These are phyloP conservation scores for Lordiphosa stackelbergi DNA, from an alignment of 1,140 invertebrate genomes.

Conservation along the genomic window DNA sequence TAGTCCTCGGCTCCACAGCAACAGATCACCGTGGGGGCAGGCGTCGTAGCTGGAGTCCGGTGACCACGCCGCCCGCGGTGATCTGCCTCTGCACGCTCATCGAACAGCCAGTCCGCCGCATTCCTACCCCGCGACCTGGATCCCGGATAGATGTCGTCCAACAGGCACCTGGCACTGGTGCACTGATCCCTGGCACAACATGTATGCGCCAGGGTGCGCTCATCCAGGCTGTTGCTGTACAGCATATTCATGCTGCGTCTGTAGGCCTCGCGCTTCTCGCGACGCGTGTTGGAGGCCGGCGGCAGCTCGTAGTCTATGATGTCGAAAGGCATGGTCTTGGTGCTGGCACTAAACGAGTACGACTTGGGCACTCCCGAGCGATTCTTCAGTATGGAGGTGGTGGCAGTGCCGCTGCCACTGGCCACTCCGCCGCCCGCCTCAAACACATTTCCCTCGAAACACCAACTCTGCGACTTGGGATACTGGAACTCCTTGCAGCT, in stretches of 20 bases:
- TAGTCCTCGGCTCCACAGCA: conserved; percentile 71
- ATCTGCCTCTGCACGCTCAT: conserved; percentile 47
- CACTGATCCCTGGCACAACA: conserved; percentile 72
- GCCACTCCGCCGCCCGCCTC: conserved; percentile 43
- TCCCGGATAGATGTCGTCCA: conserved; percentile 69
- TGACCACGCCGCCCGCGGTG: conserved; percentile 36
- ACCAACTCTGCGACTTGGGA: conserved; percentile 75
- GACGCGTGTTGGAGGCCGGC: conserved; percentile 49
- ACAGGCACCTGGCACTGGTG: conserved; percentile 69
- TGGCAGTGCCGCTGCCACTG: conserved; percentile 20
- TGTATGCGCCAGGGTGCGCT: conserved; percentile 41
- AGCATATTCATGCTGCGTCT: conserved; percentile 58
- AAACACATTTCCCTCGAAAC: conserved; percentile 66
- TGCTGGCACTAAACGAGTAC: conserved; percentile 69
- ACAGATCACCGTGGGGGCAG: conserved; percentile 57
- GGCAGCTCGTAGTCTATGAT: conserved; percentile 75
- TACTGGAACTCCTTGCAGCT: conserved; percentile 76
- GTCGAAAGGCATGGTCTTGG: conserved; percentile 74
- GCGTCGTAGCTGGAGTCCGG: not conserved
- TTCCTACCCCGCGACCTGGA: conserved; percentile 35
- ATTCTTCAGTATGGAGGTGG: conserved; percentile 69
- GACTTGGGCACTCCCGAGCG: conserved; percentile 72
- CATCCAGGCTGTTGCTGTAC: conserved; percentile 67
- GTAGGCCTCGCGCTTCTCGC: conserved; percentile 67
- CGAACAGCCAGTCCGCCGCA: conserved; percentile 62